These are phyloP conservation scores for Zonitis immaculata DNA, from an alignment of 2,888 invertebrate genomes.

Conservation along the genomic window DNA sequence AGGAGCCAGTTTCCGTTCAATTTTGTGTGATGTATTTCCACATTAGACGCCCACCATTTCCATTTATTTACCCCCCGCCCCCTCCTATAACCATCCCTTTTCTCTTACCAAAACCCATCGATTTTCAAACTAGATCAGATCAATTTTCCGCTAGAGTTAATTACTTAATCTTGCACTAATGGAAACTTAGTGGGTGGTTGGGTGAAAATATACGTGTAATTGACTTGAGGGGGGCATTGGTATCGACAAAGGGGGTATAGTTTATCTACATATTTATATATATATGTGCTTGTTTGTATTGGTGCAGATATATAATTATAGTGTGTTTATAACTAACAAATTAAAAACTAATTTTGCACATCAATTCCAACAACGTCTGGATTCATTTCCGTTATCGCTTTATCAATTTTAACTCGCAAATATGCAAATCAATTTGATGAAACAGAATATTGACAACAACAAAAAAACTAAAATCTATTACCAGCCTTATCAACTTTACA, in stretches of 20 bases:
- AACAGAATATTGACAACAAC: too few species aligned
- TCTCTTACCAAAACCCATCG: neutral
- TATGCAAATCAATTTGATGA: constrained; percentile 18
- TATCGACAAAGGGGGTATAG: too few species aligned
- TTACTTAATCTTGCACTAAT: constrained; percentile 38
- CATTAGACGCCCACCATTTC: neutral
- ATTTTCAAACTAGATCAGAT: constrained; percentile 21
- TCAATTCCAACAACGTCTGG: constrained; percentile 39
- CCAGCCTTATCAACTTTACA: too few species aligned
- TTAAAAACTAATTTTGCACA: constrained; percentile 44
- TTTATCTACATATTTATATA: neutral
- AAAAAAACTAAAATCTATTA: too few species aligned
- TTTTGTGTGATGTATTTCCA: neutral
- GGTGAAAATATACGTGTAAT: constrained; percentile 43
- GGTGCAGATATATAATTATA: too few species aligned
- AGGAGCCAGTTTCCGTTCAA: neutral
- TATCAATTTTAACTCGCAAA: constrained; percentile 21
- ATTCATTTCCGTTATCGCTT: constrained; percentile 32
- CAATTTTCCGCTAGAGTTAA: constrained; percentile 37
- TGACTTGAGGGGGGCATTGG: constrained; percentile 11
- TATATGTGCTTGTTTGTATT: too few species aligned
- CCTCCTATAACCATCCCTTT: neutral
- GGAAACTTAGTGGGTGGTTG: constrained; percentile 36
- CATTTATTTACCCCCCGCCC: neutral
- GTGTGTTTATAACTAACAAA: constrained; percentile 12